Conservation (phyloP, 2,797 vertebrate genomes). For the Choloepus didactylus region DNA sequence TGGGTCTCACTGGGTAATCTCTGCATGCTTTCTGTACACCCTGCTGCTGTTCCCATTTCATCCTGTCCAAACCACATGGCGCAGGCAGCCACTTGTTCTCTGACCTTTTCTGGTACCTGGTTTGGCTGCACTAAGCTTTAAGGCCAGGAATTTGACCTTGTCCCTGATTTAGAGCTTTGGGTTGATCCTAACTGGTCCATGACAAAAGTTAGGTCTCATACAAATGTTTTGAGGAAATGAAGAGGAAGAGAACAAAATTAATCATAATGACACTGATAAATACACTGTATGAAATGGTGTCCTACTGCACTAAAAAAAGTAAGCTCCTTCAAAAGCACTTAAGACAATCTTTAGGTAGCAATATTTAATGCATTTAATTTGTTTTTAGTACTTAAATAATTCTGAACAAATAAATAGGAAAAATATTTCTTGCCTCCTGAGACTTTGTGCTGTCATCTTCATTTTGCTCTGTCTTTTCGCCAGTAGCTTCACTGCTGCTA, state of each 20-base stretch:
- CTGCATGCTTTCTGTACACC: not conserved
- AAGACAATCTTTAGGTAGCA: not conserved
- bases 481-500: slow-evolving; percentile 66
- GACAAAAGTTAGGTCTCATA: slow-evolving; percentile 49
- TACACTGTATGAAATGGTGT: not conserved
- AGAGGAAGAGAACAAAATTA: slow-evolving; percentile 8
- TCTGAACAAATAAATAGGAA: not conserved
- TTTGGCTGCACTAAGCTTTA: not conserved
- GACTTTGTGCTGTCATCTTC: slow-evolving; percentile 83
- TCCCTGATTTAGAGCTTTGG: not conserved
- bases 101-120: not conserved
- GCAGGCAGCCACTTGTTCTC: not conserved
- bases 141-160: not conserved
- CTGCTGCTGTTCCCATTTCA: not conserved
- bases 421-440: slow-evolving; percentile 83
- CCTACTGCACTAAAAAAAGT: not conserved
- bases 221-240: not conserved
- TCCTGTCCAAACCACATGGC: not conserved
- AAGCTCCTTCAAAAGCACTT: not conserved
- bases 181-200: not conserved
- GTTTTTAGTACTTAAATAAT: not conserved
- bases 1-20: not conserved
- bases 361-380: not conserved
- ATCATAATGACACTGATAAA: slow-evolving; percentile 59
- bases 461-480: slow-evolving; percentile 80